Evolutionary conservation across 2,888 invertebrate genomes (phyloP), one percentile per base, ranked within the genome.

Genomic region (Linnaemya tessellans): DNA sequence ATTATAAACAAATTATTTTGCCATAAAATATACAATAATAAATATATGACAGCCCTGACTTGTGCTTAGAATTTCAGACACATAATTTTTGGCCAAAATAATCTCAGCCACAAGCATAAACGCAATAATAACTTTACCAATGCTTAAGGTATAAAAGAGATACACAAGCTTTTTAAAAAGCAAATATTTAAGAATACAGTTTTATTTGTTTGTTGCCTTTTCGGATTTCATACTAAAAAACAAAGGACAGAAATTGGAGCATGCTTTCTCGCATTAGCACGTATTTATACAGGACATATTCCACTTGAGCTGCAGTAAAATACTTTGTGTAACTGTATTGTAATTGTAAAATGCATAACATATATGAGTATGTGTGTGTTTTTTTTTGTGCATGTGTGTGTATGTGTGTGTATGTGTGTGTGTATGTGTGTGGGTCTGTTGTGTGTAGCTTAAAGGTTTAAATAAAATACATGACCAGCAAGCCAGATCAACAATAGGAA

Each of bases 41-140:
- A 30, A 30, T 30, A 58, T 65, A 73, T 80, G 49, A 20, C 58
- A 15, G 20, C 20, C 41, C 41, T 51, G 25, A 60, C 49, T 56
- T 15, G 13, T 35, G 62, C 18, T 64, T 25, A 13, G 8, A 22
- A 11, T n/a, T n/a, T 25, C 15, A 68, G 68, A 51, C 60, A 79
- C 67, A 73, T 58, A 73, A 25, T 81, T 11, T 77, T 64, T 65
- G 49, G 82, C 82, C 82, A 82, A 11, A 73, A 80, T n/a, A 49
- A 49, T 11, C 49, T 20, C 25, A 58, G 51, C 49, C 20, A 18
- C 38, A 46, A 68, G 1, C 25, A 38, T 67, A 60, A 51, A 25
- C 41, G 68, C 51, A 43, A 81, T 60, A 74, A 74, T 68, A 77
- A 65, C 49, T 58, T 80, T 77, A 49, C 20, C 68, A 49, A 65